Percentiles rank a stretch among this genome's conserved stretches.
These are phyloP conservation scores for Saguinus imperator DNA, from an alignment of 2,113 vertebrate species.

Conservation along the genomic window DNA sequence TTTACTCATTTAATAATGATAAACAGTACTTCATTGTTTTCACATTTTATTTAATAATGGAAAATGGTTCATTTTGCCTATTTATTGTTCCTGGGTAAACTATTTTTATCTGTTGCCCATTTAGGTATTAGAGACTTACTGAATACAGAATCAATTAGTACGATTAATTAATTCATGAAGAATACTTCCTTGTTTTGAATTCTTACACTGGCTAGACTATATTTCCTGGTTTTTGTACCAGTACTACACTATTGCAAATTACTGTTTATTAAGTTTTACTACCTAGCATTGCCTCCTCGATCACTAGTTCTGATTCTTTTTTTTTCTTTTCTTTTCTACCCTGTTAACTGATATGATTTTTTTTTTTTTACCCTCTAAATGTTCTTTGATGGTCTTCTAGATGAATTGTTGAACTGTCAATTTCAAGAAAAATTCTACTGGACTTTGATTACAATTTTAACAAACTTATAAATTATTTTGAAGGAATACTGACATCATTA, in stretches of 20 bases:
- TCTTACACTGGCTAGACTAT: neutral
- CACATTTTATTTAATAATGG: slow-evolving; percentile 29
- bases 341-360: too few relatives aligned
- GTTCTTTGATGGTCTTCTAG: neutral
- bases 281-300: neutral
- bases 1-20: slow-evolving; percentile 11
- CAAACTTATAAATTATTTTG: slow-evolving; percentile 23
- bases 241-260: neutral
- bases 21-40: neutral
- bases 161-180: slow-evolving; percentile 8
- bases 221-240: slow-evolving; percentile 18
- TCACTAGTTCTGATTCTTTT: slow-evolving; percentile 30
- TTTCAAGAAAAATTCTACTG: slow-evolving; percentile 23
- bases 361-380: neutral
- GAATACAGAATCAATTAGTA: neutral
- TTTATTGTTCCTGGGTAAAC: neutral
- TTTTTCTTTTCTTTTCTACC: neutral
- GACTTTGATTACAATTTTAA: slow-evolving; percentile 4
- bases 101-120: neutral
- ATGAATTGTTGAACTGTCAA: slow-evolving; percentile 5
- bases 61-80: slow-evolving; percentile 22
- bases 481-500: slow-evolving; percentile 1
- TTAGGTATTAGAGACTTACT: slow-evolving; percentile 13
- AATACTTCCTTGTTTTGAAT: slow-evolving; percentile 14
- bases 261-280: slow-evolving; percentile 10